Conservation (phyloP, 1,140 invertebrate genomes). For the Drosophila bocki region DNA sequence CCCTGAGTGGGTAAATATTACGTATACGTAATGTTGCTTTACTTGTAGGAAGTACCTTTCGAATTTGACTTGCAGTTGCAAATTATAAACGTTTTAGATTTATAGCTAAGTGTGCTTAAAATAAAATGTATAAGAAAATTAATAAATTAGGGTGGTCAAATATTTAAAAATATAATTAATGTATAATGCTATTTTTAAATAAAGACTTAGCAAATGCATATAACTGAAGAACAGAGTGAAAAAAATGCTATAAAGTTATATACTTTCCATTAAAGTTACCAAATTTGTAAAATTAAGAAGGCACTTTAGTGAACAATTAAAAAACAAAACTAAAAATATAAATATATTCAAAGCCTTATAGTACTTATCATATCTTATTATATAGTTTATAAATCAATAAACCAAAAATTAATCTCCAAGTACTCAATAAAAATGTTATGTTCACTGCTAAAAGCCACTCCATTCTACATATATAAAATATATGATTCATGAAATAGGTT, state of each 20-base stretch:
- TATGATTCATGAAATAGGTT: background rate
- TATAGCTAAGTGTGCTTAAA: no score
- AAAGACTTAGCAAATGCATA: no score
- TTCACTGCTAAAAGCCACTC: background rate
- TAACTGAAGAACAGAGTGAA: no score
- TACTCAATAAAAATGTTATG: background rate
- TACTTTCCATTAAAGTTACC: background rate
- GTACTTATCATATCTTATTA: background rate
- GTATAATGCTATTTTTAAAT: no score
- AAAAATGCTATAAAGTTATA: background rate
- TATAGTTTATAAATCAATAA: background rate
- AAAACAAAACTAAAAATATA: no score
- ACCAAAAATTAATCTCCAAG: background rate
- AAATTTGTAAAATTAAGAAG: background rate
- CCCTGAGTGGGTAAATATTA: slow-evolving; percentile 2
- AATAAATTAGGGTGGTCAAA: no score
- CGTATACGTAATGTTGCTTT: slow-evolving; percentile 18
- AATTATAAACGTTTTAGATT: no score
- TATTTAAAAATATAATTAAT: no score
- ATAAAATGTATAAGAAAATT: no score
- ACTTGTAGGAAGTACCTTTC: background rate
- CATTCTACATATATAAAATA: no score
- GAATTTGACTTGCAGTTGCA: background rate
- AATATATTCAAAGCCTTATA: background rate
- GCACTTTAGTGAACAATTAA: background rate